Evolutionary conservation across 2,888 invertebrate species (phyloP).

Genomic region (Leucoptera coffeella): DNA sequence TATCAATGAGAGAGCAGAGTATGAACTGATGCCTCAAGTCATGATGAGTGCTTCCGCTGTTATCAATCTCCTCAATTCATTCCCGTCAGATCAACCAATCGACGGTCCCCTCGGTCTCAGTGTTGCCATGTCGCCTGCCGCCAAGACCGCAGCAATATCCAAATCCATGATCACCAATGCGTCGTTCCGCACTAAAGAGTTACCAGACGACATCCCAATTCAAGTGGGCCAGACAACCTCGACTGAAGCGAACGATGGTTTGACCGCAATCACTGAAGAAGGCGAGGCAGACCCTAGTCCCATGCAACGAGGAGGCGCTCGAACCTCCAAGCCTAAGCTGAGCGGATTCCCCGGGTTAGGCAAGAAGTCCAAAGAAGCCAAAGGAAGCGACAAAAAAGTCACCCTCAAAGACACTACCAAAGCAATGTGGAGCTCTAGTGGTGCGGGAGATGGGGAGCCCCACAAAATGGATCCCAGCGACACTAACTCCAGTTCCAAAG

Average conservation of each 20-base stretch:
- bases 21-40: conserved; percentile 84
- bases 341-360: conserved; percentile 57
- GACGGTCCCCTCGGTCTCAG: conserved; percentile 81
- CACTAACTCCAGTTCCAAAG: conserved; percentile 37
- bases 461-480: conserved; percentile 34
- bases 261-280: conserved; percentile 66
- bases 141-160: conserved; percentile 69
- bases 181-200: conserved; percentile 93
- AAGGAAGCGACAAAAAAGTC: conserved; percentile 31
- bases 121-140: conserved; percentile 68
- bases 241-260: conserved; percentile 48
- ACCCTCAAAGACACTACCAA: conserved; percentile 38
- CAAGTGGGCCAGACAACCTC: conserved; percentile 63
- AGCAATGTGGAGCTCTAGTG: conserved; percentile 38
- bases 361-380: conserved; percentile 51
- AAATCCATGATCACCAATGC: conserved; percentile 98
- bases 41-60: conserved; percentile 85
- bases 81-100: conserved; percentile 70
- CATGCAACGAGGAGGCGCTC: conserved; percentile 40
- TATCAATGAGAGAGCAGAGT: conserved; percentile 81
- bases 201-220: conserved; percentile 91
- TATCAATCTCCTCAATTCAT: conserved; percentile 77
- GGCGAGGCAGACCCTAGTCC: conserved; percentile 46
- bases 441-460: conserved; percentile 26
- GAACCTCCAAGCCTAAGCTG: conserved; percentile 58